phyloP scores from a whole-genome alignment of 2,113 vertebrate genomes.

The Albula goreensis region DNA sequence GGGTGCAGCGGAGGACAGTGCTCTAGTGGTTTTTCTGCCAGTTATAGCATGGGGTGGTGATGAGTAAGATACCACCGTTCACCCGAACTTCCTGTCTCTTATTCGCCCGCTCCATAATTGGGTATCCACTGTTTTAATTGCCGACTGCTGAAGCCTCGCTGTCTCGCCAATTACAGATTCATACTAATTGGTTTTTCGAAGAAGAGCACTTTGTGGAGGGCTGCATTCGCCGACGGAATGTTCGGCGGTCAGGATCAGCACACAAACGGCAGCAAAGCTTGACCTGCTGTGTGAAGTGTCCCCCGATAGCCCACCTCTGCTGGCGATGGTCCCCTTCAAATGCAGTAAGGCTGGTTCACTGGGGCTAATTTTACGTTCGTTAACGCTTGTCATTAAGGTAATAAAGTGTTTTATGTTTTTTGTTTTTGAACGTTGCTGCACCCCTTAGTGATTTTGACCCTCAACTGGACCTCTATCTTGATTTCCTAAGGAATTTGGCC shows the following conservation, averaged over 20 bases:
- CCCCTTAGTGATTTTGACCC: background rate
- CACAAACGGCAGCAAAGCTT: too few species aligned
- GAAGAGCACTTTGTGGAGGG: background rate
- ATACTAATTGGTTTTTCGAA: conserved; percentile 33
- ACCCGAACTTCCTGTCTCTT: background rate
- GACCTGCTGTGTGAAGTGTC: too few species aligned
- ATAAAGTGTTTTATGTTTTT: background rate
- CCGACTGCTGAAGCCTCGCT: conserved; percentile 34
- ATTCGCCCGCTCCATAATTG: conserved; percentile 34
- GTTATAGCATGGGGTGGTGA: conserved; percentile 14
- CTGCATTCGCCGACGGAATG: background rate
- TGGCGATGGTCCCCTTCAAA: background rate
- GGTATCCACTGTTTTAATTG: conserved; percentile 36
- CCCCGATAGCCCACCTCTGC: background rate
- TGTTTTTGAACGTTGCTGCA: background rate
- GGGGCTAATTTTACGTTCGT: background rate
- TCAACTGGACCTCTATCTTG: background rate
- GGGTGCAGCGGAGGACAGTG: background rate
- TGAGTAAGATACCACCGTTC: conserved; percentile 20
- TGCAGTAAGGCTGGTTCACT: background rate
- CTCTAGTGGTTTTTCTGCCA: conserved; percentile 10
- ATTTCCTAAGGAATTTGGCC: background rate
- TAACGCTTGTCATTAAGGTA: background rate
- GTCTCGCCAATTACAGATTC: conserved; percentile 40
- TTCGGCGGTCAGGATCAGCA: background rate